Conservation (phyloP, 37 sponge, comb jelly and placozoan species). For the Cliona cf. orientalis region DNA sequence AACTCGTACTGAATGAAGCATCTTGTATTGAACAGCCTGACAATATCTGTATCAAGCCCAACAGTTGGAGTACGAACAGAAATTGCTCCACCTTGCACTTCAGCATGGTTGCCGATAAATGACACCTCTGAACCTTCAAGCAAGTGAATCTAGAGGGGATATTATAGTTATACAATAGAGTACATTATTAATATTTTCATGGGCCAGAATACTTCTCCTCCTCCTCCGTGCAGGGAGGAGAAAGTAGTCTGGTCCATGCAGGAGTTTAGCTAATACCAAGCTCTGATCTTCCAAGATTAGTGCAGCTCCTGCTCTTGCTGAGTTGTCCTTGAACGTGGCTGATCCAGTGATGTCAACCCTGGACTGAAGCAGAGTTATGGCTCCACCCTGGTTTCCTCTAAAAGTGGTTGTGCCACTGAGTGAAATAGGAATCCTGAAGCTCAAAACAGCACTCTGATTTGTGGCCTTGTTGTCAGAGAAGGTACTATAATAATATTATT, state of each 20-base stretch:
- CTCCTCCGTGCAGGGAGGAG: too few species aligned
- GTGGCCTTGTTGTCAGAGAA: constrained; percentile 25
- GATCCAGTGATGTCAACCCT: constrained; percentile 35
- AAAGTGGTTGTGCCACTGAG: constrained; percentile 35
- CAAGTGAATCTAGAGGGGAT: constrained; percentile 34
- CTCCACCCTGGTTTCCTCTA: constrained; percentile 54
- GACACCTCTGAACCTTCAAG: background rate
- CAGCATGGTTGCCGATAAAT: constrained; percentile 43
- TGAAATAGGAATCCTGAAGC: constrained; percentile 30
- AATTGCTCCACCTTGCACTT: constrained; percentile 51
- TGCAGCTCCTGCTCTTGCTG: constrained; percentile 53
- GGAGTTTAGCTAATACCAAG: constrained; percentile 36
- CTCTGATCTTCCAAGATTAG: constrained; percentile 49
- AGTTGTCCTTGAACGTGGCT: constrained; percentile 29
- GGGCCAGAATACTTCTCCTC: too few species aligned
- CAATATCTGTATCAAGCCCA: constrained; percentile 28
- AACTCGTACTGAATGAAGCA: constrained; percentile 70
- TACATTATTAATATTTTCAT: background rate
- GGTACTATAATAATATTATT: constrained; percentile 8
- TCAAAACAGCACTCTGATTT: constrained; percentile 31
- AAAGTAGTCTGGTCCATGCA: too few species aligned
- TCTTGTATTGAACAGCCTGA: constrained; percentile 41
- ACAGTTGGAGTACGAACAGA: constrained; percentile 34
- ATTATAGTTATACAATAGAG: background rate
- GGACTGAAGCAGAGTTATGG: constrained; percentile 40